Evolutionary conservation across 2,113 vertebrate species (phyloP).

Genomic region (Crotalus horridus): DNA sequence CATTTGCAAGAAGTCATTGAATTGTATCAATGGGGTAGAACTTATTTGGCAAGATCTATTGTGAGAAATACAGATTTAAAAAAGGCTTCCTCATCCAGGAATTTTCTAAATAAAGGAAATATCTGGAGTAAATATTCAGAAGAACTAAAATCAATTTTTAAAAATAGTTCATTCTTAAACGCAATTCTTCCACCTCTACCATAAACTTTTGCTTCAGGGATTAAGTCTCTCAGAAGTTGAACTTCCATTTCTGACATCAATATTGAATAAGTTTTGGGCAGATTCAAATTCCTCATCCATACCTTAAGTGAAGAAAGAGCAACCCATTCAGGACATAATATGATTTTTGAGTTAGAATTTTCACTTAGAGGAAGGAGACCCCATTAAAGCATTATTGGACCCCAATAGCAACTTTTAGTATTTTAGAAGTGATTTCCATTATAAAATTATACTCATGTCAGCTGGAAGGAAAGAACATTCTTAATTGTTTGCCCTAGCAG

Average conservation of each 20-base stretch:
- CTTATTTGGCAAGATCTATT: background rate
- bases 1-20: background rate
- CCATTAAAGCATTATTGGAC: background rate
- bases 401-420: background rate
- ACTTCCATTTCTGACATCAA: background rate
- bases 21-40: background rate
- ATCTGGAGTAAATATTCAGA: background rate
- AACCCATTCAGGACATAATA: background rate
- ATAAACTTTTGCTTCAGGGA: background rate
- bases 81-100: background rate
- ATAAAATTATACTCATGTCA: background rate
- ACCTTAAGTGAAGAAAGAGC: background rate
- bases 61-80: background rate
- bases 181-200: background rate
- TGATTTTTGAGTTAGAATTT: background rate
- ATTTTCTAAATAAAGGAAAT: background rate
- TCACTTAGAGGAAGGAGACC: too few relatives aligned
- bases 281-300: background rate
- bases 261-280: background rate
- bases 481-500: background rate
- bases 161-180: background rate
- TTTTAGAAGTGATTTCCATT: background rate
- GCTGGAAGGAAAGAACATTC: background rate
- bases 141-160: background rate
- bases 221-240: background rate